Evolutionary conservation across 1,140 invertebrate genomes (phyloP), one percentile per base, ranked within the genome.

Genomic region (Drosophila virilis): DNA sequence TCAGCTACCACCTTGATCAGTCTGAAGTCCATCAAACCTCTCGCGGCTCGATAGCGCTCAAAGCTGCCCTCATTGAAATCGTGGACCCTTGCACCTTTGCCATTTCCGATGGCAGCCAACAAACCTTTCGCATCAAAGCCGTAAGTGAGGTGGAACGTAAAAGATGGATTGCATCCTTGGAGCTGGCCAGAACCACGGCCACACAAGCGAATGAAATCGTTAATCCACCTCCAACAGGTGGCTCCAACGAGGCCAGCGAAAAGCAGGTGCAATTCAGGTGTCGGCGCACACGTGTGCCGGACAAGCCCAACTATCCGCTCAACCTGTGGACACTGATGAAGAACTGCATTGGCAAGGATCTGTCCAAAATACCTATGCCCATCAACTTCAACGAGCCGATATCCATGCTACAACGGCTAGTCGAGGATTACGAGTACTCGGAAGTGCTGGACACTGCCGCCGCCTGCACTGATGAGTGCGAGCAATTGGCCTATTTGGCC

Each of bases 291-390:
- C 93, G 95, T 51, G 97, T 99, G 57, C 96, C 97, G 13, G 97
- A 98, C 50, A 98, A 98, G 92, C 98, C 98, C 58, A 97, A 98
- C 93, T 97, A 98, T 93, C 98, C 98, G 55, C 94, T 99, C 7
- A 99, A 97, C 92, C 93, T 99, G 42, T 98, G 99, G 99, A 98
- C 97, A 74, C 98, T 99, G 59, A 99, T 99, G 98, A 99, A 99
- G 93, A 99, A 99, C 92, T 99, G 98, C 90, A 99, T 99, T 89
- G 96, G 99, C 52, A 99, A 99, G 94, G 99, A 99, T 92, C 94
- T 99, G 15, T 97, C 98, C 6, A 99, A 99, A 94, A 99, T 99
- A 80, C 99, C 99, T 0, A 99, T 99, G 96, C 99, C 99, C 90
- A 98, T 99, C 6, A 99, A 99, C 94, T 99, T 99, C 93, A 99